Evolutionary conservation across 2,888 invertebrate genomes (phyloP).

Genomic region (Alviniconcha strummeri): DNA sequence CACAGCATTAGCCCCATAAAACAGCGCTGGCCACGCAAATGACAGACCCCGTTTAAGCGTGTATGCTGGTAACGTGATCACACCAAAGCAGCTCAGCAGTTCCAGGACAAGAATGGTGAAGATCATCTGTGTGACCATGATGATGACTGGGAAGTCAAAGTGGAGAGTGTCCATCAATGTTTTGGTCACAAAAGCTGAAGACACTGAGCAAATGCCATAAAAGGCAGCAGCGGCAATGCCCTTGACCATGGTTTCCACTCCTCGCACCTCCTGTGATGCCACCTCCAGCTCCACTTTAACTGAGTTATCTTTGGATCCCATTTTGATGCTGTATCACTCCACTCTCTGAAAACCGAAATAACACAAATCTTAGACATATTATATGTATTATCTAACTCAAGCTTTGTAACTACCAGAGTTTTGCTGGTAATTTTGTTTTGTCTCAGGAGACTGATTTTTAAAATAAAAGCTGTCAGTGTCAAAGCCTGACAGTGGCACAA

Average conservation of each 20-base stretch:
- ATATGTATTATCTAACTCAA: no score
- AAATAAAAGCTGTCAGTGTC: no score
- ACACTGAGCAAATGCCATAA: constrained; percentile 73
- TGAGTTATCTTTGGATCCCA: constrained; percentile 28
- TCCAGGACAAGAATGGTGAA: constrained; percentile 73
- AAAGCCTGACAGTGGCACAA: no score
- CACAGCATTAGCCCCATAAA: constrained; percentile 75
- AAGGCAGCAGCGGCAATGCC: constrained; percentile 69
- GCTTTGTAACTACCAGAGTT: no score
- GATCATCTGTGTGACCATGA: constrained; percentile 75
- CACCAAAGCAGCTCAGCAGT: constrained; percentile 57
- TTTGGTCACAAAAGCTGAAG: constrained; percentile 75
- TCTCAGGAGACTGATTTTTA: no score
- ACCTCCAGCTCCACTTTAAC: constrained; percentile 28
- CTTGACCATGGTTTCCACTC: constrained; percentile 41
- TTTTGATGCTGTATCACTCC: background rate
- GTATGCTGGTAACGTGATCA: constrained; percentile 70
- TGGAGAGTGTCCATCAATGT: constrained; percentile 70
- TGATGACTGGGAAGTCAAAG: constrained; percentile 76
- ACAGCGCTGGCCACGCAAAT: constrained; percentile 74
- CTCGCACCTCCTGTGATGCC: constrained; percentile 22
- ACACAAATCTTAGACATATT: no score
- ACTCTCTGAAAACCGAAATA: background rate
- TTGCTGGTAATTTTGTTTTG: no score
- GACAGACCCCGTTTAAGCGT: constrained; percentile 72